These are phyloP conservation scores for Austrolebias charrua DNA, from an alignment of 2,797 vertebrate species.

Conservation along the genomic window DNA sequence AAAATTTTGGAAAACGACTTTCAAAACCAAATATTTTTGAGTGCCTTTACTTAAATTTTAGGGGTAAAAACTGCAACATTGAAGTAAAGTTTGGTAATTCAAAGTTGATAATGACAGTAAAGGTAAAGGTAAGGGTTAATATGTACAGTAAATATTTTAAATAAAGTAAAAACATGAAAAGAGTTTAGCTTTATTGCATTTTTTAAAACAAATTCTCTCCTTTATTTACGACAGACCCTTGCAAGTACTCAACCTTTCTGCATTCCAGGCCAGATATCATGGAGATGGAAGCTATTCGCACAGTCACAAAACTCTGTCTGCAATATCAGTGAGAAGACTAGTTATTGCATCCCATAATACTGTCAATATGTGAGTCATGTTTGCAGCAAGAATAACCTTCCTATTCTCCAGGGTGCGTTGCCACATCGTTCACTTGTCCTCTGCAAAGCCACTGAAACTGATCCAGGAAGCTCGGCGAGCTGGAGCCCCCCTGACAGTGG, in stretches of 20 bases:
- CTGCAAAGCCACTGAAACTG: conserved; percentile 76
- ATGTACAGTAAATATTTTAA: too few species aligned
- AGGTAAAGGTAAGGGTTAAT: too few species aligned
- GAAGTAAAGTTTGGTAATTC: too few species aligned
- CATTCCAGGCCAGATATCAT: conserved; percentile 81
- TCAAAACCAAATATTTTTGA: too few species aligned
- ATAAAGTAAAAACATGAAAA: too few species aligned
- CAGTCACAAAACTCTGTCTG: conserved; percentile 79
- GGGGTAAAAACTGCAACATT: too few species aligned
- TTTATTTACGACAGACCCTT: conserved; percentile 66
- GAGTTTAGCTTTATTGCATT: too few species aligned
- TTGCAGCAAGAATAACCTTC: neutral
- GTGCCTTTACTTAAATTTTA: too few species aligned
- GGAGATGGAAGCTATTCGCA: conserved; percentile 82
- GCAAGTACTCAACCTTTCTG: conserved; percentile 82
- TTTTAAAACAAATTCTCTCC: too few species aligned
- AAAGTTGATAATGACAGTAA: too few species aligned
- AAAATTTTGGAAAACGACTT: too few species aligned
- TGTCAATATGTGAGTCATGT: neutral
- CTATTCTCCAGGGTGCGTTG: conserved; percentile 77
- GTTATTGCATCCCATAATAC: too few species aligned
- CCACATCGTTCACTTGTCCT: conserved; percentile 87
- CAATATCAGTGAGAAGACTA: conserved; percentile 78
- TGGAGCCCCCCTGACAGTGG: conserved; percentile 77
- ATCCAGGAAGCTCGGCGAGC: conserved; percentile 75